phyloP scores from a whole-genome alignment of 35 echinoderm and acorn worm genomes.

The Lytechinus variegatus region DNA sequence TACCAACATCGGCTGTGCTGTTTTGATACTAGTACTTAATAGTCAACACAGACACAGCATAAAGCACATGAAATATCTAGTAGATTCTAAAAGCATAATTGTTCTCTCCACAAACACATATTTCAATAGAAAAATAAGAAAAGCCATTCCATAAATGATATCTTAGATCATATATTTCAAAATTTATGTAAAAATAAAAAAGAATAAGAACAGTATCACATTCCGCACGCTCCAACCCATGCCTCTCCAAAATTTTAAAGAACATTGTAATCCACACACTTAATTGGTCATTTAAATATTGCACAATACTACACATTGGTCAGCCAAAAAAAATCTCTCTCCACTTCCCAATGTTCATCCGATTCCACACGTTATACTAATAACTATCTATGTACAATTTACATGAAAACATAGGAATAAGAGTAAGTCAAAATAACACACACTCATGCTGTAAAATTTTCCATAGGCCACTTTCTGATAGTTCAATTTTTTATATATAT shows the following conservation, averaged over 20 bases:
- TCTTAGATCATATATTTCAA: conserved; percentile 33
- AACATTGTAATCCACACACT: conserved; percentile 45
- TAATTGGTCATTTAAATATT: conserved; percentile 56
- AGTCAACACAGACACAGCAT: background rate
- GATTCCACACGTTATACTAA: conserved; percentile 8
- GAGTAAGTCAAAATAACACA: conserved; percentile 21
- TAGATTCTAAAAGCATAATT: background rate
- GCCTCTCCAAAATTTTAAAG: background rate
- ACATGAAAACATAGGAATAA: background rate
- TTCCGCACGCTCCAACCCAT: background rate
- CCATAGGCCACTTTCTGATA: background rate
- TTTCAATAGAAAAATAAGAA: conserved; percentile 58
- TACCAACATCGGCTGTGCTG: background rate
- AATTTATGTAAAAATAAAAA: conserved; percentile 49
- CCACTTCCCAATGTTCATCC: background rate
- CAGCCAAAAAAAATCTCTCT: background rate
- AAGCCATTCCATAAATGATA: conserved; percentile 39
- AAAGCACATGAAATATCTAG: conserved; percentile 4
- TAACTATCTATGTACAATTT: conserved; percentile 49
- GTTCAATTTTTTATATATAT: background rate
- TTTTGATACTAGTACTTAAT: background rate
- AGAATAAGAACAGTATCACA: conserved; percentile 17
- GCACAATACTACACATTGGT: conserved; percentile 56
- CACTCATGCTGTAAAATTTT: background rate
- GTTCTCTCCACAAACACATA: background rate